Evolutionary conservation across 2,888 invertebrate genomes (phyloP).

Genomic region (Eurytoma adleriae): DNA sequence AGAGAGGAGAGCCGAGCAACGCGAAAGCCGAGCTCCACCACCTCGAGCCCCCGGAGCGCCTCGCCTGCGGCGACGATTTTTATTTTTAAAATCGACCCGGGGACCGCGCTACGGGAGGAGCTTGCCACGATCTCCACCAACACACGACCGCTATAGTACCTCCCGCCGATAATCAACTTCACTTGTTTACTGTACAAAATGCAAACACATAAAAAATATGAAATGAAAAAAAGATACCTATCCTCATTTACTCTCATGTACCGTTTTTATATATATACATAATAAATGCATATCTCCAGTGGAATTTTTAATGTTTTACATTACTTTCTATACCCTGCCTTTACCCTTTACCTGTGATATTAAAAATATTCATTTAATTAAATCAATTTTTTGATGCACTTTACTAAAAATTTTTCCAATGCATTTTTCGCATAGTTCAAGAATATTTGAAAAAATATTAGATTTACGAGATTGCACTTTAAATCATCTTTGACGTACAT

Average conservation of each 20-base stretch:
- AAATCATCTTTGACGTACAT: no score
- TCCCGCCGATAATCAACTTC: slow-evolving; percentile 57
- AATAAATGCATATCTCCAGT: slow-evolving; percentile 50
- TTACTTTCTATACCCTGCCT: background rate
- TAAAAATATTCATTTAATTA: no score
- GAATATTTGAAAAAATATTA: no score
- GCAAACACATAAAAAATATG: slow-evolving; percentile 20
- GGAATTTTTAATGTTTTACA: background rate
- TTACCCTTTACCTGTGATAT: no score
- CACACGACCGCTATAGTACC: slow-evolving; percentile 70
- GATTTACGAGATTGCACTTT: no score
- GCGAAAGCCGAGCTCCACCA: background rate
- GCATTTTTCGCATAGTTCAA: no score
- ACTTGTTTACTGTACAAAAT: slow-evolving; percentile 45
- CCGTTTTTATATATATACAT: slow-evolving; percentile 34
- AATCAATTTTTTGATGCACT: no score
- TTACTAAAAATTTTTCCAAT: no score
- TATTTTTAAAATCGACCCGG: slow-evolving; percentile 2
- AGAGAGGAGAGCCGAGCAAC: background rate
- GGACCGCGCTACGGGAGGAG: background rate
- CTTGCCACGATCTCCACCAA: slow-evolving; percentile 67
- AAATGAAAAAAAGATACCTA: slow-evolving; percentile 25
- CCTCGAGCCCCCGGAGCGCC: slow-evolving; percentile 58
- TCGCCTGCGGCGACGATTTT: slow-evolving; percentile 56
- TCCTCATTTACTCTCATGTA: slow-evolving; percentile 33